phyloP scores from a whole-genome alignment of 64 coral and sea anemone species.

The Stichodactyla helianthus region DNA sequence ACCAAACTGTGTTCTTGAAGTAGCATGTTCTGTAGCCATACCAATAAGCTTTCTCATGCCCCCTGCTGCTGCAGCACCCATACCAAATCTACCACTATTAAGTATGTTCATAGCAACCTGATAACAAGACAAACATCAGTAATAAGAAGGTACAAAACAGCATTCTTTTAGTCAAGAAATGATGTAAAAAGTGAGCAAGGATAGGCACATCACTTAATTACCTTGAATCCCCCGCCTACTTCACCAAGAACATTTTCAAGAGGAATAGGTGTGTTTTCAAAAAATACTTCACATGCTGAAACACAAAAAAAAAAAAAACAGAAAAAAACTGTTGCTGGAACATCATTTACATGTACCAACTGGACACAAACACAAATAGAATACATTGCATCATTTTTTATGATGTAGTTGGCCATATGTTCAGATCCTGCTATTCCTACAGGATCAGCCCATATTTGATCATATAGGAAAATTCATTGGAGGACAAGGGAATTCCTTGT shows the following conservation, averaged over 20 bases:
- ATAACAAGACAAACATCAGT: neutral
- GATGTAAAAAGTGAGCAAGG: too few species aligned
- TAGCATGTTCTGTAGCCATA: constrained; percentile 71
- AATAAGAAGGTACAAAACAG: neutral
- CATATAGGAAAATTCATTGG: too few species aligned
- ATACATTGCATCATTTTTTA: too few species aligned
- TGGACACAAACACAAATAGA: too few species aligned
- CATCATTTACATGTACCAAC: too few species aligned
- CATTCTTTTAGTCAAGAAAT: too few species aligned
- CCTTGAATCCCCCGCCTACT: constrained; percentile 80
- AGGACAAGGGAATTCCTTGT: too few species aligned
- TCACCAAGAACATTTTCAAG: constrained; percentile 73
- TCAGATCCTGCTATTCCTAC: too few species aligned
- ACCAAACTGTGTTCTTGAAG: constrained; percentile 69
- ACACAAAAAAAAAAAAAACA: neutral
- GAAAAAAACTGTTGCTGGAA: neutral
- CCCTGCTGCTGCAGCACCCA: constrained; percentile 60
- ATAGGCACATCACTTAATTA: neutral
- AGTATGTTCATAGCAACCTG: constrained; percentile 84
- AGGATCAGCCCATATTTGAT: too few species aligned
- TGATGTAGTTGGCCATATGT: too few species aligned
- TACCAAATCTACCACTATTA: constrained; percentile 76
- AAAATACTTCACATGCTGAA: constrained; percentile 71
- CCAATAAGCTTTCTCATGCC: constrained; percentile 69
- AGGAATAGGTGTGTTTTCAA: constrained; percentile 82